These are phyloP conservation scores for Eupeodes luniger DNA, from an alignment of 2,888 invertebrate species.

Conservation along the genomic window DNA sequence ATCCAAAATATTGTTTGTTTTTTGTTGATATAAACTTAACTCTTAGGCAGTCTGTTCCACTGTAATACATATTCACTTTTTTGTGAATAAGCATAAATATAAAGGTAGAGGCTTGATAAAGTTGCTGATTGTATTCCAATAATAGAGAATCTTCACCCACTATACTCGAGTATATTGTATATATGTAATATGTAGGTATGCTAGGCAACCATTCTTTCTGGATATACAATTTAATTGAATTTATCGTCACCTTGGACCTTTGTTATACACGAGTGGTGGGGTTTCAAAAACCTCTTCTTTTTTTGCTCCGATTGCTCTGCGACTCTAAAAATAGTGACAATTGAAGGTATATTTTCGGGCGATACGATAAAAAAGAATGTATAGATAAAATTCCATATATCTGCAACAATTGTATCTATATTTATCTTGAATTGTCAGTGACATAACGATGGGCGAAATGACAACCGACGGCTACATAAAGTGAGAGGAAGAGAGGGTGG, in stretches of 20 bases:
- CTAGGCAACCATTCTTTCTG: neutral
- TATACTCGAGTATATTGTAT: too few relatives aligned
- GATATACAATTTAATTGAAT: conserved; percentile 47
- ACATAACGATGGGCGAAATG: neutral
- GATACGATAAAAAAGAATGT: neutral
- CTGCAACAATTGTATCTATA: conserved; percentile 47
- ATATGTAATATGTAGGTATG: too few relatives aligned
- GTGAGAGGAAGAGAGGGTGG: neutral
- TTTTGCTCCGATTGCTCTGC: neutral
- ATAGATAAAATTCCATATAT: conserved; percentile 24
- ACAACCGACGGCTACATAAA: neutral
- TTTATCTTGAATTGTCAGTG: conserved; percentile 19
- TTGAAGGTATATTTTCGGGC: conserved; percentile 32
- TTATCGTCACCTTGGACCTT: conserved; percentile 46
- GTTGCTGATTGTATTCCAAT: neutral
- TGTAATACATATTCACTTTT: neutral
- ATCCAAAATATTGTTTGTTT: too few relatives aligned
- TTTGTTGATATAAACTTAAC: too few relatives aligned
- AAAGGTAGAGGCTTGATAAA: neutral
- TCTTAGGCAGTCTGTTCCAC: neutral
- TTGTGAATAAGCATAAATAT: too few relatives aligned
- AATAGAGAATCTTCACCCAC: conserved; percentile 5
- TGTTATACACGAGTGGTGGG: neutral
- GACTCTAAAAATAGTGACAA: conserved; percentile 25
- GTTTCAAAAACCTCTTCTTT: neutral